These are phyloP conservation scores for Cisticola juncidis DNA, from an alignment of 2,113 vertebrate species.

Conservation along the genomic window DNA sequence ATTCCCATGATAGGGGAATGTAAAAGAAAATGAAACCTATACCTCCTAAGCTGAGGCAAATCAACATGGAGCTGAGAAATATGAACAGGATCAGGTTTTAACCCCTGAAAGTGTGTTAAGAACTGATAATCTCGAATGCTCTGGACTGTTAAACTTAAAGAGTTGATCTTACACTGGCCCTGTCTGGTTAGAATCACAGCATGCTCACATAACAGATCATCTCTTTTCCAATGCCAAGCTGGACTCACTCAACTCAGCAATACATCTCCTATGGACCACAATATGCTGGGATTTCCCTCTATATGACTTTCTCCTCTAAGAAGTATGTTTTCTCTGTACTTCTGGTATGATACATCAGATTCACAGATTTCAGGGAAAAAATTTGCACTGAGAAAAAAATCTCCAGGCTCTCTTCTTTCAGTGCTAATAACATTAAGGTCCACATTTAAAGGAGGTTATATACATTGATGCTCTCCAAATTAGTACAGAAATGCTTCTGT, in stretches of 20 bases:
- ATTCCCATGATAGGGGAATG: rapidly evolving
- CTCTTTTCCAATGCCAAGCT: not conserved
- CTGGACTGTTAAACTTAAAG: not conserved
- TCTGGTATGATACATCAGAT: not conserved
- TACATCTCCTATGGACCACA: not conserved
- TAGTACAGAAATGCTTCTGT: not conserved
- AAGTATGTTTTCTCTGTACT: not conserved
- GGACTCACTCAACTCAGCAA: not conserved
- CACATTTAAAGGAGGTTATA: not conserved
- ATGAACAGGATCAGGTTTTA: not conserved
- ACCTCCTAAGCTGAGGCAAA: not conserved
- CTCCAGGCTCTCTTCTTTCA: not conserved
- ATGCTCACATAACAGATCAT: not conserved
- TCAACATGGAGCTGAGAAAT: not conserved
- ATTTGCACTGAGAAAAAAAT: not conserved
- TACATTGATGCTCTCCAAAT: not conserved
- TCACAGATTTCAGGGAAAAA: not conserved
- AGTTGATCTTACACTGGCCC: not conserved
- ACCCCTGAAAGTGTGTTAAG: not conserved
- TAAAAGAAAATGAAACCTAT: not conserved
- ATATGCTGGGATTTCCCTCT: not conserved
- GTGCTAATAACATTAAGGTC: not conserved
- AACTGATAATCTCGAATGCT: not conserved
- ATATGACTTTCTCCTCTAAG: not conserved
- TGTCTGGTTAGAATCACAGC: not conserved